These are phyloP conservation scores for Syritta pipiens DNA, from an alignment of 2,888 invertebrate species.

Conservation along the genomic window DNA sequence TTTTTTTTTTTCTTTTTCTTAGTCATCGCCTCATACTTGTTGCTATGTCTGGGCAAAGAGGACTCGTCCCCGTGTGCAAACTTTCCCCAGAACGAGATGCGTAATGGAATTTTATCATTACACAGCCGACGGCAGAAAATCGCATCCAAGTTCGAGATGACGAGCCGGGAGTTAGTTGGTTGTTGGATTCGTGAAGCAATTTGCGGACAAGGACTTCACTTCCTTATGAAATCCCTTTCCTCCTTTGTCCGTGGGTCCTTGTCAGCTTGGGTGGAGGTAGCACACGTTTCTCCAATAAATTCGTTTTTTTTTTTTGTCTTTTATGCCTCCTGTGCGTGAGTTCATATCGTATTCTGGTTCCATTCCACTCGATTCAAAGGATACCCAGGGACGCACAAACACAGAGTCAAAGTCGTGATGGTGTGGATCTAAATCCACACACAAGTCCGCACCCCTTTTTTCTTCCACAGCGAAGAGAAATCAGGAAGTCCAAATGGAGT, in stretches of 20 bases:
- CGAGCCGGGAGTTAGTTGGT: background rate
- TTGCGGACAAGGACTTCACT: constrained; percentile 57
- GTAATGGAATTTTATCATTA: constrained; percentile 65
- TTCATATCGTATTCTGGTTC: constrained; percentile 42
- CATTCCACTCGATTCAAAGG: constrained; percentile 30
- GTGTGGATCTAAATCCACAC: background rate
- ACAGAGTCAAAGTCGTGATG: too few species aligned
- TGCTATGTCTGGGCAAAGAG: constrained; percentile 50
- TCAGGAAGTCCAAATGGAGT: too few species aligned
- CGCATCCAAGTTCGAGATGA: constrained; percentile 12
- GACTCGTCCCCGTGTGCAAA: constrained; percentile 24
- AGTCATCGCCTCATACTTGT: constrained; percentile 56
- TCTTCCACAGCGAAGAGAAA: too few species aligned
- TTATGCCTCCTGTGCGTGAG: constrained; percentile 43
- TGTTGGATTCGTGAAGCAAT: constrained; percentile 58
- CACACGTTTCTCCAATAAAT: constrained; percentile 61
- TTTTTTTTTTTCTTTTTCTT: constrained; percentile 22
- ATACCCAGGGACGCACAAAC: constrained; percentile 7
- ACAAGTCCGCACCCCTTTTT: background rate
- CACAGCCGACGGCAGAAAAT: constrained; percentile 12
- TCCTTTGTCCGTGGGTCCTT: background rate
- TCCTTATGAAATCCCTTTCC: constrained; percentile 5
- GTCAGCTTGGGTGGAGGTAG: constrained; percentile 22
- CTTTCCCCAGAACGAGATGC: constrained; percentile 54
- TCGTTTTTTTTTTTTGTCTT: constrained; percentile 6